Percentiles rank a stretch among this genome's conserved stretches.
phyloP scores from a whole-genome alignment of 2,888 invertebrate species.

The Marronus borbonicus region DNA sequence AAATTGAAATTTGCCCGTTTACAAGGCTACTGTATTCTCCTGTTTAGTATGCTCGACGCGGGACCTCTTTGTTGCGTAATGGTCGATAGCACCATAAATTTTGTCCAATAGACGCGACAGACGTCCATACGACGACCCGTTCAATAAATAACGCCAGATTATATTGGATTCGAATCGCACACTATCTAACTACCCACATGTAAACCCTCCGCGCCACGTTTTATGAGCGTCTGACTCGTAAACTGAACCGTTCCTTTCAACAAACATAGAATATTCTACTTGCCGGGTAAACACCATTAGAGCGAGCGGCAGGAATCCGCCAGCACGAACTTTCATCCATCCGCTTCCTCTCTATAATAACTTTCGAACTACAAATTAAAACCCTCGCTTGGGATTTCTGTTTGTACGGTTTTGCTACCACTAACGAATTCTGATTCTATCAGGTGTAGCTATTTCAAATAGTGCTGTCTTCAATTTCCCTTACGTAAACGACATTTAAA shows the following conservation, averaged over 20 bases:
- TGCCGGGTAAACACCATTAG: slow-evolving; percentile 55
- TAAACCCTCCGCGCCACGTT: slow-evolving; percentile 44
- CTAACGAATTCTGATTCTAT: slow-evolving; percentile 24
- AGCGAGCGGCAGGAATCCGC: slow-evolving; percentile 9
- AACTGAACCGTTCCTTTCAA: slow-evolving; percentile 46
- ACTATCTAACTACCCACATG: slow-evolving; percentile 51
- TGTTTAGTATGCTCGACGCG: slow-evolving; percentile 5
- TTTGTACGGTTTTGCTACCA: no score
- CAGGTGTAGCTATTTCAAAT: slow-evolving; percentile 37
- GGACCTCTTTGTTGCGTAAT: slow-evolving; percentile 34
- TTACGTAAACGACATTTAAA: background rate
- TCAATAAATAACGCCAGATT: slow-evolving; percentile 55
- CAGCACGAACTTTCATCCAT: background rate
- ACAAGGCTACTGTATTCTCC: background rate
- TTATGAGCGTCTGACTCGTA: slow-evolving; percentile 52
- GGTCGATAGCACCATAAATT: slow-evolving; percentile 52
- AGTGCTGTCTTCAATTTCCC: slow-evolving; percentile 2
- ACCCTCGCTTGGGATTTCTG: slow-evolving; percentile 6
- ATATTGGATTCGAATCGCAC: slow-evolving; percentile 53
- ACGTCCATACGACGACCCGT: slow-evolving; percentile 50
- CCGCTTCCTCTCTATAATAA: slow-evolving; percentile 45
- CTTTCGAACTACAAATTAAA: slow-evolving; percentile 43
- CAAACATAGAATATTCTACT: slow-evolving; percentile 49
- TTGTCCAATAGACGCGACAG: slow-evolving; percentile 50
- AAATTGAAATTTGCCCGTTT: slow-evolving; percentile 3